Percentiles rank a stretch among this genome's conserved stretches.
phyloP scores from a whole-genome alignment of 2,888 invertebrate species.

The Parnassius smintheus region DNA sequence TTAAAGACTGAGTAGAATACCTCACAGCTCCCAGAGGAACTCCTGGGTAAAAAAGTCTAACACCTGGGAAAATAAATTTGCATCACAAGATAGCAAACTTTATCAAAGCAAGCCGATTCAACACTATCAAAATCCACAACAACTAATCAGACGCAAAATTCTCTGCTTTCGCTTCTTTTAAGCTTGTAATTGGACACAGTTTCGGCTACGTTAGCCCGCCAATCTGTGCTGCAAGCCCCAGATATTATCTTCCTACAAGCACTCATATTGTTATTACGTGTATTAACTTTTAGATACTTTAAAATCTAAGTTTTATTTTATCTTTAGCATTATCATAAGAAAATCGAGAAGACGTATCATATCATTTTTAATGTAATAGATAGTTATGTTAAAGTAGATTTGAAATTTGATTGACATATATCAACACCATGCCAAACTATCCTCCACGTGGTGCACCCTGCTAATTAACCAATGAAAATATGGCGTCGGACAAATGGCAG shows the following conservation, averaged over 20 bases:
- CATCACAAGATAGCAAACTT: neutral
- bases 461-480: too few species aligned
- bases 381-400: too few species aligned
- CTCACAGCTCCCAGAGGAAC: too few species aligned
- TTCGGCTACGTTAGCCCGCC: conserved; percentile 40
- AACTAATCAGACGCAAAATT: conserved; percentile 31
- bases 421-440: too few species aligned
- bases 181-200: conserved; percentile 51
- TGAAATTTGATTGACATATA: too few species aligned
- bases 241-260: conserved; percentile 33
- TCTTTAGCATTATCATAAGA: conserved; percentile 4
- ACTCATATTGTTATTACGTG: conserved; percentile 15
- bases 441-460: too few species aligned
- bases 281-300: conserved; percentile 25
- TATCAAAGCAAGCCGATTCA: neutral
- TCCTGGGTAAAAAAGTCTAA: too few species aligned
- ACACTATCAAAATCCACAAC: conserved; percentile 26
- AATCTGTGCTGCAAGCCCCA: conserved; percentile 17
- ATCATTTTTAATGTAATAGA: too few species aligned
- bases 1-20: too few species aligned
- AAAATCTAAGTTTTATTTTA: conserved; percentile 13
- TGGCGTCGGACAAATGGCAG: too few species aligned
- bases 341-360: conserved; percentile 11
- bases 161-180: conserved; percentile 40
- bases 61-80: neutral